These are phyloP conservation scores for Rambutsinella grinnellia DNA, from an alignment of 2,888 invertebrate genomes.

Conservation along the genomic window DNA sequence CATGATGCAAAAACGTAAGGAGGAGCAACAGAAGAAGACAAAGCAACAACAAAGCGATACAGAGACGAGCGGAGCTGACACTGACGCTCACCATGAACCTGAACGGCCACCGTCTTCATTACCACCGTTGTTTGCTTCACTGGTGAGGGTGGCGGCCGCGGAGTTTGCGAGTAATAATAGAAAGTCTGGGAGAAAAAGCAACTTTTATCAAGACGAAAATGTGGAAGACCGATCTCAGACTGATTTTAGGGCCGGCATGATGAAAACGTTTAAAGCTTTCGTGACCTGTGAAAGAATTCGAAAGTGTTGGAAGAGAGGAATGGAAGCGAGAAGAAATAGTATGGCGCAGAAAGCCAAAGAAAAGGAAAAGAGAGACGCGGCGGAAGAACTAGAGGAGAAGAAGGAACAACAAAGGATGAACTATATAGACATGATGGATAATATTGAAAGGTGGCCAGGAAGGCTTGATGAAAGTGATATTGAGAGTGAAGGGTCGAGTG, in stretches of 20 bases:
- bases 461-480: slow-evolving; percentile 54
- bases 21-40: slow-evolving; percentile 13
- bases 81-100: too few species aligned
- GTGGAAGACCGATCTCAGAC: too few species aligned
- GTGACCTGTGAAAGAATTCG: too few species aligned
- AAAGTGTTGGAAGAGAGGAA: too few species aligned
- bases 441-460: slow-evolving; percentile 60
- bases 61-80: too few species aligned
- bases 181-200: too few species aligned
- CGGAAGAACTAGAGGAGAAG: not conserved
- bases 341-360: not conserved
- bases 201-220: too few species aligned
- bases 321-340: not conserved
- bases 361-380: not conserved
- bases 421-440: slow-evolving; percentile 16
- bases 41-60: not conserved
- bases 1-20: slow-evolving; percentile 13
- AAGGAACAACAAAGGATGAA: slow-evolving; percentile 14
- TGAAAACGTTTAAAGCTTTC: too few species aligned
- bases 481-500: slow-evolving; percentile 45
- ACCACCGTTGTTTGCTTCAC: slow-evolving; percentile 1
- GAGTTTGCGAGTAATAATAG: too few species aligned
- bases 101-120: too few species aligned
- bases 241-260: too few species aligned
- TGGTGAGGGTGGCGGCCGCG: not conserved